Base-by-base conservation (phyloP, 2,888 invertebrate genomes). In the Euproctis similis region DNA sequence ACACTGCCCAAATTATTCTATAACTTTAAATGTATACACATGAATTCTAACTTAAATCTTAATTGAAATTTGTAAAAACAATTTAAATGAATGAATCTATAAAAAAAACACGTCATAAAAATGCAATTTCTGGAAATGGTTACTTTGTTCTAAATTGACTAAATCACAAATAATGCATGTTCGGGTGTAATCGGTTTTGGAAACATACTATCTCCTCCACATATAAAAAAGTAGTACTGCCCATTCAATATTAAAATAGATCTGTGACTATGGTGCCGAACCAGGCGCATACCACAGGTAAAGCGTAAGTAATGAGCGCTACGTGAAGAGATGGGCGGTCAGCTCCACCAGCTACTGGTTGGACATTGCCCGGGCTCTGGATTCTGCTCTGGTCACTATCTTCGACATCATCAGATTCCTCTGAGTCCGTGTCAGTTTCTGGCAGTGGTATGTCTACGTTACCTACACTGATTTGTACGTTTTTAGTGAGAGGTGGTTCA, bases 211-310 rank as follows among this genome's bases (percentile, higher is more conserved):
- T n/a, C n/a, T n/a, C n/a, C n/a, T n/a, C n/a, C n/a, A n/a, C n/a
- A n/a, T n/a, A n/a, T n/a, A n/a, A n/a, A 14, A 14, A 14, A 14
- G 6, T 14, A 14, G 14, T 14, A 14, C 6, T 14, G 4, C 4
- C 14, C n/a, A n/a, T 20, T 4, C 8, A 12, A 2, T 11, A 2
- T 91, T 92, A 93, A 88, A 93, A 91, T 81, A 93, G 87, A 72
- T 94, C 93, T 58, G 90, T 89, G 69, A 94, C 88, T 55, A 92
- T 90, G 42, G 92, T 90, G 34, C 93, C 93, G 75, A 94, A 92
- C 94, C 94, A 94, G 60, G 92, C 91, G 72, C 94, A 89, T 48
- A 92, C 91, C 21, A 94, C 90, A 2, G 94, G 94, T 64, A 94
- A 77, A 39, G 94, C 87, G 75, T 93, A 94, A 25, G 91, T 88